These are phyloP conservation scores for Arnoldichthys spilopterus DNA, from an alignment of 2,797 vertebrate genomes.

Conservation along the genomic window DNA sequence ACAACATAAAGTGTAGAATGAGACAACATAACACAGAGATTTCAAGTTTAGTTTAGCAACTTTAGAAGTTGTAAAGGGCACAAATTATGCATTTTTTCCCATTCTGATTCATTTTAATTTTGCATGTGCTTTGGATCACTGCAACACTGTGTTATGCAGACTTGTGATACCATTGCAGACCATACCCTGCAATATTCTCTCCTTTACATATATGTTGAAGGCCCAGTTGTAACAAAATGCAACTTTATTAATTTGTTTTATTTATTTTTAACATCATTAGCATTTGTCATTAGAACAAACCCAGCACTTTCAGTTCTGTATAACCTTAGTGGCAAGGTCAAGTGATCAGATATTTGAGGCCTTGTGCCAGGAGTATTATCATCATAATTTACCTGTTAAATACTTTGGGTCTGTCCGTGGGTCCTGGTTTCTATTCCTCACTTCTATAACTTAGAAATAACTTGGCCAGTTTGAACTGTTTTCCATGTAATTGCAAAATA, in stretches of 20 bases:
- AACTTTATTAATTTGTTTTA: neutral
- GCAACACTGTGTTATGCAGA: too few relatives aligned
- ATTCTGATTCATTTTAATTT: conserved; percentile 10
- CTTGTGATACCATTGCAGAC: too few relatives aligned
- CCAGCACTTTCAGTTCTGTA: too few relatives aligned
- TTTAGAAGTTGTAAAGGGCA: neutral
- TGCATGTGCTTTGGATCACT: neutral
- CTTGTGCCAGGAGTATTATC: too few relatives aligned
- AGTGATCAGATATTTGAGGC: too few relatives aligned
- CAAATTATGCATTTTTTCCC: neutral
- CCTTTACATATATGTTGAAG: neutral
- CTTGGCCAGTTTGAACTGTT: neutral
- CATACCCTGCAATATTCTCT: neutral
- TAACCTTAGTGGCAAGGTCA: too few relatives aligned
- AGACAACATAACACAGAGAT: conserved; percentile 23
- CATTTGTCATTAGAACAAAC: neutral
- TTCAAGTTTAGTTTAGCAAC: conserved; percentile 23
- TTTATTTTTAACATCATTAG: neutral
- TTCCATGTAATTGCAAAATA: neutral
- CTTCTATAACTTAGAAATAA: too few relatives aligned
- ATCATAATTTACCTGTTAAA: neutral
- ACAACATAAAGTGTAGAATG: conserved; percentile 42
- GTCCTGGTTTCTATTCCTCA: neutral
- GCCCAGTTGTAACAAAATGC: neutral
- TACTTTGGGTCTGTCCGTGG: neutral